phyloP scores from a whole-genome alignment of 2,888 invertebrate species.

The Cylindroiulus punctatus region DNA sequence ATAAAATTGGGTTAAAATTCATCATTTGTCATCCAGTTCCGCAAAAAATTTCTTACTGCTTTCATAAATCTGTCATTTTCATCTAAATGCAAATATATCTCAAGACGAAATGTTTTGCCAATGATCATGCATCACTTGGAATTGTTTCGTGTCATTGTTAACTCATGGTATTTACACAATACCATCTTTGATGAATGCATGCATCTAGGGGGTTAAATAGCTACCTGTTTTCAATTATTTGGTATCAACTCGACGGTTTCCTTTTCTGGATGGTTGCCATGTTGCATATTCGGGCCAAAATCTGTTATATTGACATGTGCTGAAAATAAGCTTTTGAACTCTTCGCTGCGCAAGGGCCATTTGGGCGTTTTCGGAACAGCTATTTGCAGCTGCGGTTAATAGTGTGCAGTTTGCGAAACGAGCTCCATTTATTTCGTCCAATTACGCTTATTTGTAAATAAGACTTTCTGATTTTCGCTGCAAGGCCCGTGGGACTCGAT shows the following conservation, averaged over 20 bases:
- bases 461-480: neutral
- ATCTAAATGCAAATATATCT: no score
- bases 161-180: no score
- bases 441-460: constrained; percentile 43
- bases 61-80: no score
- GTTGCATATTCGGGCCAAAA: neutral
- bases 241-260: neutral
- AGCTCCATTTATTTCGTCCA: constrained; percentile 30
- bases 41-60: no score
- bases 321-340: neutral
- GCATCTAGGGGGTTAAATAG: no score
- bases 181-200: no score
- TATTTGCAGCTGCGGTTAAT: constrained; percentile 29
- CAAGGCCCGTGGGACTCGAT: neutral
- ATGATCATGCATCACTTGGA: no score
- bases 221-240: neutral
- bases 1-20: no score
- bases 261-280: neutral
- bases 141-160: no score
- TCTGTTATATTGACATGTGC: constrained; percentile 8
- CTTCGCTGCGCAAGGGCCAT: neutral
- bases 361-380: neutral
- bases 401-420: neutral
- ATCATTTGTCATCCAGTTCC: no score
- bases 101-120: no score